A percentile compares a stretch with the other conserved stretches of the same genome.
These are phyloP conservation scores for Mactromeris polynyma DNA, from an alignment of 2,888 invertebrate species.

Conservation along the genomic window DNA sequence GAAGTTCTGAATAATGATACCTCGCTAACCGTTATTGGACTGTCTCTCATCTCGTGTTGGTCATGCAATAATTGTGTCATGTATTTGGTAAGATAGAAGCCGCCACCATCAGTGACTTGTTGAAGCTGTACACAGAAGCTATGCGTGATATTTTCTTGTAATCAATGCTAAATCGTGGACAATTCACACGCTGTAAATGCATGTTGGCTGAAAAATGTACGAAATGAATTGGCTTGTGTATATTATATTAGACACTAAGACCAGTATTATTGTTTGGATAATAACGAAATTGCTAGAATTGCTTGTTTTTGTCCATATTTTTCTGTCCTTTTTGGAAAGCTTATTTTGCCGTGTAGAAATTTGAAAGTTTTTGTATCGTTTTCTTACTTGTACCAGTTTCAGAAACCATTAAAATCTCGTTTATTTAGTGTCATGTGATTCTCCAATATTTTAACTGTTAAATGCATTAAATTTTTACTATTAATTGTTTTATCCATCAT, in stretches of 20 bases:
- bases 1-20: too few relatives aligned
- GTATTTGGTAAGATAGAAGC: background rate
- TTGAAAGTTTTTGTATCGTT: conserved; percentile 35
- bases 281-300: conserved; percentile 68
- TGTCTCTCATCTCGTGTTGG: background rate
- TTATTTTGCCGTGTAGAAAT: conserved; percentile 45
- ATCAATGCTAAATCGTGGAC: conserved; percentile 64
- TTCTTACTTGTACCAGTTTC: conserved; percentile 30
- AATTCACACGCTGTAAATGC: conserved; percentile 73
- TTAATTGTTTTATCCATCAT: background rate
- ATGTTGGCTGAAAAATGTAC: conserved; percentile 70
- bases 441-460: conserved; percentile 71
- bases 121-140: conserved; percentile 41
- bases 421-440: conserved; percentile 81
- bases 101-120: conserved; percentile 31
- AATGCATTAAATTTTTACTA: background rate
- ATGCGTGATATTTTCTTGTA: conserved; percentile 62
- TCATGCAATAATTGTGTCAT: background rate
- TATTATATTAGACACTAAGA: conserved; percentile 57
- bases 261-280: conserved; percentile 64
- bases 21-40: too few relatives aligned
- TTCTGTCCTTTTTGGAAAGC: conserved; percentile 46
- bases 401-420: conserved; percentile 29
- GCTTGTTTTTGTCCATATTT: conserved; percentile 60
- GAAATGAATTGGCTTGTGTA: conserved; percentile 69